Evolutionary conservation across 2,113 vertebrate species (phyloP).

Genomic region (cattle (Bos taurus)): ARS-UCD2.0 NC_037331.1:112532501-112533000

Average conservation of each 20-base stretch:
- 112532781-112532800: background rate
- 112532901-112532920: background rate
- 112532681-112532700: background rate
- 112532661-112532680: background rate
- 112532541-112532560: background rate
- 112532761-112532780: background rate
- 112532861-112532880: background rate
- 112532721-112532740: background rate
- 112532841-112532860: background rate
- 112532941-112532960: background rate
- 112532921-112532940: background rate
- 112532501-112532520: background rate
- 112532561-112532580: background rate
- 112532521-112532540: background rate
- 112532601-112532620: background rate
- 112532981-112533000: background rate
- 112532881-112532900: background rate
- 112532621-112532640: background rate
- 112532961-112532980: background rate
- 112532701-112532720: background rate
- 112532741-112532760: background rate
- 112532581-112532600: background rate
- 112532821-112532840: background rate
- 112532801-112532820: background rate
- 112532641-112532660: background rate